Evolutionary conservation across 2,113 vertebrate species (phyloP).

Genomic region (Rhineura floridana): DNA sequence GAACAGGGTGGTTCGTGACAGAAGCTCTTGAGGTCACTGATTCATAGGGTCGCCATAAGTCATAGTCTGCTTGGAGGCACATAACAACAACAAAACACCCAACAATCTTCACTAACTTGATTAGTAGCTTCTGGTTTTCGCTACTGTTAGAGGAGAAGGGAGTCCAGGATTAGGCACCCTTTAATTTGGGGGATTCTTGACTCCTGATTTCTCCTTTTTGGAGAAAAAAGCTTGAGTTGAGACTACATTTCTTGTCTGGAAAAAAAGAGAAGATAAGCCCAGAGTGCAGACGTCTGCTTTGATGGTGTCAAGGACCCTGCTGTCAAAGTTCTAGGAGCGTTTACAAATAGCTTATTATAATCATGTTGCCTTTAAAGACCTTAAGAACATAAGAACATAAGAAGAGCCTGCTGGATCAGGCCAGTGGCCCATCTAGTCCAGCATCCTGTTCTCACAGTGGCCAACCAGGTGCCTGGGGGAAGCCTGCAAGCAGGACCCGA

Average conservation of each 20-base stretch:
- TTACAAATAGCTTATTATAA: background rate
- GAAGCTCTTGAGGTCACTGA: too few relatives aligned
- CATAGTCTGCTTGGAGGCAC: too few relatives aligned
- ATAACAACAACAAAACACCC: too few relatives aligned
- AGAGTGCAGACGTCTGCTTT: slow-evolving; percentile 18
- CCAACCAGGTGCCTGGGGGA: too few relatives aligned
- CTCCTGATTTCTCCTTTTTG: slow-evolving; percentile 47
- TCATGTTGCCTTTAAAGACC: background rate
- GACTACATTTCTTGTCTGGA: slow-evolving; percentile 65
- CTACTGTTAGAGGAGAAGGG: background rate
- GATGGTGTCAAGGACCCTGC: slow-evolving; percentile 17
- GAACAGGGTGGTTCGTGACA: too few relatives aligned
- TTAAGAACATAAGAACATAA: too few relatives aligned
- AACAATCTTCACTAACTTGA: background rate
- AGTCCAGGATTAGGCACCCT: background rate
- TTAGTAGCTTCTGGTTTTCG: background rate
- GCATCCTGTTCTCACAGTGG: too few relatives aligned
- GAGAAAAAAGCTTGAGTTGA: slow-evolving; percentile 13
- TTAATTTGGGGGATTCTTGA: fast-evolving
- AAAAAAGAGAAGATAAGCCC: slow-evolving; percentile 31
- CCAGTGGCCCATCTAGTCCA: too few relatives aligned
- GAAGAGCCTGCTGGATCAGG: too few relatives aligned
- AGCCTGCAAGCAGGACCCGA: too few relatives aligned
- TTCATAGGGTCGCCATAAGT: too few relatives aligned
- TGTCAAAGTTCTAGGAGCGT: background rate